Evolutionary conservation across 2,113 vertebrate species (phyloP).

Genomic region (Cavia porcellus): DNA sequence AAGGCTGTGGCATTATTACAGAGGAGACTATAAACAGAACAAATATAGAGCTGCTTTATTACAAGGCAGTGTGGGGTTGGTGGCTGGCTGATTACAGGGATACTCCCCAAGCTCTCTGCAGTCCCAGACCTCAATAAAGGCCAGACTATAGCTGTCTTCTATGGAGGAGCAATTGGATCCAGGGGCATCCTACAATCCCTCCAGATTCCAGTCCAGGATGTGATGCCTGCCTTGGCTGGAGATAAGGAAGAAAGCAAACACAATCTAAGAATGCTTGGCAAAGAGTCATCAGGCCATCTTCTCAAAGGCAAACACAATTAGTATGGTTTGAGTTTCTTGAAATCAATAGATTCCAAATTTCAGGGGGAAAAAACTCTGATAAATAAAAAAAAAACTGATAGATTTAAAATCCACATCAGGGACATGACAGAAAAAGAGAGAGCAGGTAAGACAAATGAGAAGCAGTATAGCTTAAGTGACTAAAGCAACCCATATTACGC

Average conservation of each 20-base stretch:
- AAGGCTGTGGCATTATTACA: constrained; percentile 90
- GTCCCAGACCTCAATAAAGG: constrained; percentile 91
- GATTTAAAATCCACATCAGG: constrained; percentile 22
- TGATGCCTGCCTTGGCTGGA: constrained; percentile 65
- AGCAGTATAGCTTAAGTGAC: constrained; percentile 78
- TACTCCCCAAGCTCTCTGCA: constrained; percentile 83
- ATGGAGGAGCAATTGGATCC: constrained; percentile 79
- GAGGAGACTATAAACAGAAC: constrained; percentile 89
- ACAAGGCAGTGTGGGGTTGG: constrained; percentile 89
- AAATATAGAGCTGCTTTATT: constrained; percentile 92
- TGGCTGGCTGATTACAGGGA: constrained; percentile 91
- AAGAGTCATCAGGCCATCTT: constrained; percentile 72
- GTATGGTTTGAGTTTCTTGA: constrained; percentile 57
- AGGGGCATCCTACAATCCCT: neutral
- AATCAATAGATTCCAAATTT: constrained; percentile 70
- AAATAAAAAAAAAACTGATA: constrained; percentile 57
- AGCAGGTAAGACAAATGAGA: constrained; percentile 82
- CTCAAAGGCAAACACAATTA: constrained; percentile 69
- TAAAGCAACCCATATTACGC: constrained; percentile 83
- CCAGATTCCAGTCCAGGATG: constrained; percentile 75
- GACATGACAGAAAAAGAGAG: constrained; percentile 12
- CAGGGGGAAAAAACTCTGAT: neutral
- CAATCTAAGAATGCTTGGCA: constrained; percentile 60
- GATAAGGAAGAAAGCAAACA: constrained; percentile 78
- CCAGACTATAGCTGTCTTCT: constrained; percentile 85